Conservation (phyloP, 2,888 invertebrate species). For the Macrophya alboannulata region DNA sequence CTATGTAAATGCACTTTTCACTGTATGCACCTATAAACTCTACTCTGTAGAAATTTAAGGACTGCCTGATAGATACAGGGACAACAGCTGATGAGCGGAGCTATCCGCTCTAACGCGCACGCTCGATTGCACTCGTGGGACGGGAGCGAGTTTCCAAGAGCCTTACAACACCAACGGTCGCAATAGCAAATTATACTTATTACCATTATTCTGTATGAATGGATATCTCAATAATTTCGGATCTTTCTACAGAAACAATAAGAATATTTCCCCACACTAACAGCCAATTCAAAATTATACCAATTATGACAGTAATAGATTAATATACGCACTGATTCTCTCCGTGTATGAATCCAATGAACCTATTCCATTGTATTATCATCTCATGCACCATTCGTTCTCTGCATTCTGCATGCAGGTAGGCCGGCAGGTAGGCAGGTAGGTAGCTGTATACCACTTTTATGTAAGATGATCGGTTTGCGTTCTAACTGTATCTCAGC, state of each 20-base stretch:
- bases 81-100: neutral
- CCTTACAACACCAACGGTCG: neutral
- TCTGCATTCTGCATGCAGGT: neutral
- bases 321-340: neutral
- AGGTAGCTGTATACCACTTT: neutral
- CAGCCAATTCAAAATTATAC: neutral
- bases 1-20: neutral
- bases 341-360: too few species aligned
- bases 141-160: neutral
- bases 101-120: neutral
- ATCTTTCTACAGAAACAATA: neutral
- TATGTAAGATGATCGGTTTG: neutral
- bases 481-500: slow-evolving; percentile 3
- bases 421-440: neutral
- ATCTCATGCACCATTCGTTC: neutral
- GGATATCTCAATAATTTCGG: neutral
- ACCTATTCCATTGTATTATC: neutral
- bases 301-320: neutral
- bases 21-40: neutral
- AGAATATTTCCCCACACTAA: neutral
- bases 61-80: neutral
- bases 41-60: neutral
- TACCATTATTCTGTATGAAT: neutral
- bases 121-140: slow-evolving; percentile 11
- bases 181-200: neutral